Base-by-base conservation (phyloP, 2,113 vertebrate genomes). In the Clarias gariepinus region DNA sequence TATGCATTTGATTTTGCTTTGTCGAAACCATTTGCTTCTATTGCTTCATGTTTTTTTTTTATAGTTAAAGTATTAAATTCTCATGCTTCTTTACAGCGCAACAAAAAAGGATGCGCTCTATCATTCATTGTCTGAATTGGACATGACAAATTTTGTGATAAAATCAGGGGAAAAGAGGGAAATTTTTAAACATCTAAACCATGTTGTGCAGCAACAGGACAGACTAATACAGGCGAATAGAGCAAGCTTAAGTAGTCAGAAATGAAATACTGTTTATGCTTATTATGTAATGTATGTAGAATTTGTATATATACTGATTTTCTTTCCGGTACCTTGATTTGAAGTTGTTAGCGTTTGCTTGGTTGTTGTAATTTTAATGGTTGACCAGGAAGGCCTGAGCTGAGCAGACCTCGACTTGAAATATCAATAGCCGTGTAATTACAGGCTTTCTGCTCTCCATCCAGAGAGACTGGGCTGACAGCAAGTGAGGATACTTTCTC, bases 391-490 rank as follows among this genome's bases (percentile, higher is more conserved):
- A 71, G 47, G 52, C 55, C 28, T 78, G 63, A 79, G 76, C 7
- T 81, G 55, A 18, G 79, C 23, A 73, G 58, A 58, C 11, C 79
- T 80, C 4, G 28, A 82, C 57, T 83, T 71, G 2, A 58, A 78
- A 57, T 63, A 53, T 11, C 61, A 58, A 71, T n/a, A 28, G 82
- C 33, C 36, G 15, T 86, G 82, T 90, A 91, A 91, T 90, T 83
- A 87, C 33, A 87, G 82, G 79, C 33, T 41, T 82, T 36, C 53
- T n/a, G 47, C 64, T 63, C 28, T 80, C 86, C 78, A 89, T 30
- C 5, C 82, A 52, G 78, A 78, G 30, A 86, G 25, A 81, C 63
- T 73, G 58, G 78, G 33, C n/a, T 86, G 33, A 84, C 79, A 19
- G 87, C 53, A 74, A 82, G 63, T 64, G 36, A 71, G 84, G 36